Conservation (phyloP, 1,140 invertebrate species). For the Drosophila pandora region DNA sequence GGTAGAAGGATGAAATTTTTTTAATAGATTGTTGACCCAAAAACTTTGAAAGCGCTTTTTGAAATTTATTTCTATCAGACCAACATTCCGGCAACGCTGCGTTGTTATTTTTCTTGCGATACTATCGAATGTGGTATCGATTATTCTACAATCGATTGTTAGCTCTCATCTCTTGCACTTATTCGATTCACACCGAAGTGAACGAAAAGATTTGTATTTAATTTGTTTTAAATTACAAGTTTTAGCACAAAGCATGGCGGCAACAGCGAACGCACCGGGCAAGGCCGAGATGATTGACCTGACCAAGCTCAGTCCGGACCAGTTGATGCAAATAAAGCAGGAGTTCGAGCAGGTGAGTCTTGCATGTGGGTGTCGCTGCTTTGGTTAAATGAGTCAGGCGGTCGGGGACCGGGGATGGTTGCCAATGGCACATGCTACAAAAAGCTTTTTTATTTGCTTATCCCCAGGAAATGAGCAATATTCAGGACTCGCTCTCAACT, state of each 20-base stretch:
- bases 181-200: background rate
- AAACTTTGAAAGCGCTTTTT: no score
- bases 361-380: constrained; percentile 45
- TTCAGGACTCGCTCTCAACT: constrained; percentile 94
- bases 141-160: background rate
- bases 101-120: no score
- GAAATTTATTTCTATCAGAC: no score
- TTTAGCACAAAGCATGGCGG: constrained; percentile 67
- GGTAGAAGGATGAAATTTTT: no score
- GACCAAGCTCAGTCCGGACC: constrained; percentile 90
- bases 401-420: background rate
- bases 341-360: constrained; percentile 92
- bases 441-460: constrained; percentile 12
- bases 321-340: constrained; percentile 92
- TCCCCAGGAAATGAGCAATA: constrained; percentile 91
- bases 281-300: constrained; percentile 90
- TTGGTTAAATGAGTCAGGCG: constrained; percentile 28
- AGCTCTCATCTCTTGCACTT: background rate
- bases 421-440: constrained; percentile 51
- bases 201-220: constrained; percentile 50
- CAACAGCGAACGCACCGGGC: constrained; percentile 50
- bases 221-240: constrained; percentile 54
- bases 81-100: no score
- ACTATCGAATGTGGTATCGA: background rate
- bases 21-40: no score